These are phyloP conservation scores for Mastigias papua DNA, from an alignment of 30 jellyfish, hydroid and myxozoan genomes.

Conservation along the genomic window DNA sequence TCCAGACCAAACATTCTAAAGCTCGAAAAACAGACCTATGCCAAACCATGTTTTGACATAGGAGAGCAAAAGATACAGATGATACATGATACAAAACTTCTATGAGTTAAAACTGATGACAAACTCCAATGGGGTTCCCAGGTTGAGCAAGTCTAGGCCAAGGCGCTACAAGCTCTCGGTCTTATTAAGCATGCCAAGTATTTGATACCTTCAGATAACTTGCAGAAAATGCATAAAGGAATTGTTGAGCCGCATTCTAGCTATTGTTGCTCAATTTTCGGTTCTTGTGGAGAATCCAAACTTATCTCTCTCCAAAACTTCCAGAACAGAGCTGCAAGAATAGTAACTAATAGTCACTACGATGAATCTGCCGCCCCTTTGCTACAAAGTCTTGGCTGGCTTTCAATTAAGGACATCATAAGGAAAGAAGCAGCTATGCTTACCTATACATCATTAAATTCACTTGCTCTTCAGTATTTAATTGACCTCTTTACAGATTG, in stretches of 20 bases:
- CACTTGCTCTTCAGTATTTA: neutral
- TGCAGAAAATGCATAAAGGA: no score
- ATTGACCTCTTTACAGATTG: no score
- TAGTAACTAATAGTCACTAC: no score
- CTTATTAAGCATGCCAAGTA: conserved; percentile 29
- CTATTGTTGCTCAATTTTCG: neutral
- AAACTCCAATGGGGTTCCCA: conserved; percentile 36
- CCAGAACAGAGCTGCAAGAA: no score
- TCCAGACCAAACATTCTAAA: conserved; percentile 43
- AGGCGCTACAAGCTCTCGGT: no score
- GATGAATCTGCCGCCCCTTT: conserved; percentile 24
- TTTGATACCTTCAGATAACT: neutral
- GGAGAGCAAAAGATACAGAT: conserved; percentile 11
- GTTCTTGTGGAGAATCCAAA: no score
- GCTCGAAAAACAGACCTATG: conserved; percentile 41
- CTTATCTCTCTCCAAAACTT: no score
- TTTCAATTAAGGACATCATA: no score
- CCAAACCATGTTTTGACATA: conserved; percentile 21
- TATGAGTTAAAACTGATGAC: conserved; percentile 11
- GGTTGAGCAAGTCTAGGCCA: no score
- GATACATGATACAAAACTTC: conserved; percentile 16
- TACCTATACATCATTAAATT: conserved; percentile 1
- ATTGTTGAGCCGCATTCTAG: no score
- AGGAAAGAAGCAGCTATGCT: conserved; percentile 18
- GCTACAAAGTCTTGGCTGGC: no score